phyloP scores from a whole-genome alignment of 1,140 invertebrate genomes.

The Drosophila kikkawai region DNA sequence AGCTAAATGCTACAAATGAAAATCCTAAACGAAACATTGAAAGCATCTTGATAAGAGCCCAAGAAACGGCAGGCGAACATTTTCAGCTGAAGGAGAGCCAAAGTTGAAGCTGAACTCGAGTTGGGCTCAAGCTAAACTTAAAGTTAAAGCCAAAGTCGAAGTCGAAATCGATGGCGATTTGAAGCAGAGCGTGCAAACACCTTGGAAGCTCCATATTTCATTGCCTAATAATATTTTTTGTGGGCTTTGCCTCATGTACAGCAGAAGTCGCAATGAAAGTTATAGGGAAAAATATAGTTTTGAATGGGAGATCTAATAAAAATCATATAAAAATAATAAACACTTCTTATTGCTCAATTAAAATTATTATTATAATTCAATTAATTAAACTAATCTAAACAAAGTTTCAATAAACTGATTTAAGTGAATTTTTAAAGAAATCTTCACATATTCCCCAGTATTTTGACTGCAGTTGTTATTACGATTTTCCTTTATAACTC shows the following conservation, averaged over 20 bases:
- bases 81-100: constrained; percentile 25
- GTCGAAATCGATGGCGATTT: constrained; percentile 36
- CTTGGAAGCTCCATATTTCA: constrained; percentile 72
- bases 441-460: neutral
- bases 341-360: too few relatives aligned
- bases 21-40: constrained; percentile 82
- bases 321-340: neutral
- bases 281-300: too few relatives aligned
- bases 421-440: neutral
- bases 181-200: constrained; percentile 75
- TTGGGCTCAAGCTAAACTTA: constrained; percentile 18
- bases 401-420: neutral
- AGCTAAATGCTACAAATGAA: constrained; percentile 83
- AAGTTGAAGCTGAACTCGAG: constrained; percentile 20
- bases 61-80: constrained; percentile 51
- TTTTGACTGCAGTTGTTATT: neutral
- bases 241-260: constrained; percentile 35
- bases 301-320: neutral
- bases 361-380: too few relatives aligned
- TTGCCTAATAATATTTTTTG: constrained; percentile 74
- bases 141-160: constrained; percentile 22
- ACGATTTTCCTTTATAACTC: constrained; percentile 24
- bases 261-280: neutral
- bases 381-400: too few relatives aligned
- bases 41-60: constrained; percentile 77